phyloP scores from a whole-genome alignment of 2,797 vertebrate species.

The Bucorvus abyssinicus region DNA sequence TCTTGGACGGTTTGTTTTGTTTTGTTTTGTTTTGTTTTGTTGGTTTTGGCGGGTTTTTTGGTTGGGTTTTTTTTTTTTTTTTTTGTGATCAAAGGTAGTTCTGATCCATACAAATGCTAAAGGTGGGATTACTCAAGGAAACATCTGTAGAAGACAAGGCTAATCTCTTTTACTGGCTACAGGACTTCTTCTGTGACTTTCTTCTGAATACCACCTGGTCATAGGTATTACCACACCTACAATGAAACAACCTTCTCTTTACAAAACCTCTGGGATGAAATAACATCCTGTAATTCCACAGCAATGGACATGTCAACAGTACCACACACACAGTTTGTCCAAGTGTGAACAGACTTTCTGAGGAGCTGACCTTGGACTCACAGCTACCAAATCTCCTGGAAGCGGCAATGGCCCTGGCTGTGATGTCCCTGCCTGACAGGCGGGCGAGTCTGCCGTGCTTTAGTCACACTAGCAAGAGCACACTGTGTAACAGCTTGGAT shows the following conservation, averaged over 20 bases:
- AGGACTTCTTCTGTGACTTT: not conserved
- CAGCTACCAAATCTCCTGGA: not conserved
- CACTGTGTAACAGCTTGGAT: not conserved
- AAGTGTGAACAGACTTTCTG: not conserved
- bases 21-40: not conserved
- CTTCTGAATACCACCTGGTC: not conserved
- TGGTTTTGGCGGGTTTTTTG: not conserved
- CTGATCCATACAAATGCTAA: not conserved
- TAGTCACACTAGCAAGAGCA: not conserved
- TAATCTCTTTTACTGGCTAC: not conserved
- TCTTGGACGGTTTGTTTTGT: not conserved
- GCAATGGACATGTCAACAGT: not conserved
- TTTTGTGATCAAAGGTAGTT: not conserved
- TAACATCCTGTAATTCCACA: not conserved
- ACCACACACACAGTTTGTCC: not conserved
- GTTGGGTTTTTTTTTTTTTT: not conserved
- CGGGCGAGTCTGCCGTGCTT: not conserved
- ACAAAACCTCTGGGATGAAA: not conserved
- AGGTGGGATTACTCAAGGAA: not conserved
- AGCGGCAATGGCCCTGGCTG: not conserved
- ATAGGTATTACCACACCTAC: not conserved
- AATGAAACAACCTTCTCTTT: not conserved
- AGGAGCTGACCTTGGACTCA: not conserved
- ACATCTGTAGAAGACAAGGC: not conserved
- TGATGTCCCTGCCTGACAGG: not conserved